A percentile compares a stretch with the other conserved stretches of the same genome.
phyloP scores from a whole-genome alignment of 2,113 vertebrate genomes.

The Callipepla californica region DNA sequence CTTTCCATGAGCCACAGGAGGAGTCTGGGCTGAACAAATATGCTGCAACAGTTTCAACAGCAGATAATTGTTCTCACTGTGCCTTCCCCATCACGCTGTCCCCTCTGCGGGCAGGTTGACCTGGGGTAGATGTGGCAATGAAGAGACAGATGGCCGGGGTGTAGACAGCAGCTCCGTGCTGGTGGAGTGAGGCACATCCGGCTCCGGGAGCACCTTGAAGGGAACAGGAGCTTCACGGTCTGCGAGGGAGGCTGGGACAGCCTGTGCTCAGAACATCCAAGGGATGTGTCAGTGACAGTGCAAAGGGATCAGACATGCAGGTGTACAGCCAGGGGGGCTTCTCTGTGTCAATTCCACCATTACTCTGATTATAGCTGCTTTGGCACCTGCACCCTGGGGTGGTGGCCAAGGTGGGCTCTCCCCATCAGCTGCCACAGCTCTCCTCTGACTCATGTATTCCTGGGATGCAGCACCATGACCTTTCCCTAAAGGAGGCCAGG shows the following conservation, averaged over 20 bases:
- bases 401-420: not conserved
- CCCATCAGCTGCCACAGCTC: not conserved
- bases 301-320: not conserved
- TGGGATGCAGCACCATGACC: not conserved
- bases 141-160: slow-evolving; percentile 35
- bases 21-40: not conserved
- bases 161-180: not conserved
- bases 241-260: slow-evolving; percentile 13
- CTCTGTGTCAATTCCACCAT: not conserved
- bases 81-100: not conserved
- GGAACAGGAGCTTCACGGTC: slow-evolving; percentile 18
- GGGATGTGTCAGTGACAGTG: not conserved
- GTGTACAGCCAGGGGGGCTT: not conserved
- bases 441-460: not conserved
- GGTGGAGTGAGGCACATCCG: not conserved
- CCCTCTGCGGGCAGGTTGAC: slow-evolving; percentile 20
- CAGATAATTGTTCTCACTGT: not conserved
- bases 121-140: not conserved
- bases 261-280: slow-evolving; percentile 13
- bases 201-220: not conserved
- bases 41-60: accelerated
- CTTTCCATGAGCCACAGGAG: not conserved
- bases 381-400: not conserved
- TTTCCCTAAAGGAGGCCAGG: accelerated
- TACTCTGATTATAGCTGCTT: not conserved